Base-by-base conservation (phyloP, 2,888 invertebrate species). In the Cephus nigrinus region DNA sequence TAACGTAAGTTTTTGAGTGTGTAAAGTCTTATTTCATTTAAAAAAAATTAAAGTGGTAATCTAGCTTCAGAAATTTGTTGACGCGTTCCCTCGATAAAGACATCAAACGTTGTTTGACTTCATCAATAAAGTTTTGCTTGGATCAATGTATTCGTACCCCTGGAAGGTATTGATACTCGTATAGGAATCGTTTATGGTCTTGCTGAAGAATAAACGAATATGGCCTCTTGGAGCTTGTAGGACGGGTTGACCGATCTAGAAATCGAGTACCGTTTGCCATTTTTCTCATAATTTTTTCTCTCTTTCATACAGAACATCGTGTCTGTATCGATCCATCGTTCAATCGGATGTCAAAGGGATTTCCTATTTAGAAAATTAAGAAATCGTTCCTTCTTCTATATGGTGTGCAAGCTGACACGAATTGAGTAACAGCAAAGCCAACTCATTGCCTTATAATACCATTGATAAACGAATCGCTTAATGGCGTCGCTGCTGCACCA, bases 401-500 rank as follows among this genome's bases (percentile, higher is more conserved):
- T 33, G 71, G 71, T 0, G 32, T 12, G 71, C 31, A 33, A 71
- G 12, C 31, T 71, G 71, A 71, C 71, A 33, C 1, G 71, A 71
- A 32, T 71, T 23, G 31, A 71, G 71, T 71, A 71, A 71, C 71
- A 32, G 71, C 71, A 9, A 15, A 12, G 31, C 32, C 71, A 31
- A 71, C 31, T 79, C 79, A 72, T 80, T 80, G 81, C 55, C 9
- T 55, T 55, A 55, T 55, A 55, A 23, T 55, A 55, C 55, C 55
- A 55, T 55, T 55, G 80, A 85, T 82, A 83, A 84, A 82, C 84
- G 84, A 82, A 78, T 83, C 83, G 84, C 83, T 85, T 86, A 84
- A 84, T 82, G 82, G 80, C 82, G 82, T 82, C 82, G 78, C 81
- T 82, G 80, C 80, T 79, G 79, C 79, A 82, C 79, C 83, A 31